A percentile compares a stretch with the other conserved stretches of the same genome.
These are phyloP conservation scores for Smutsia temminckii DNA, from an alignment of 2,797 vertebrate species.

Conservation along the genomic window DNA sequence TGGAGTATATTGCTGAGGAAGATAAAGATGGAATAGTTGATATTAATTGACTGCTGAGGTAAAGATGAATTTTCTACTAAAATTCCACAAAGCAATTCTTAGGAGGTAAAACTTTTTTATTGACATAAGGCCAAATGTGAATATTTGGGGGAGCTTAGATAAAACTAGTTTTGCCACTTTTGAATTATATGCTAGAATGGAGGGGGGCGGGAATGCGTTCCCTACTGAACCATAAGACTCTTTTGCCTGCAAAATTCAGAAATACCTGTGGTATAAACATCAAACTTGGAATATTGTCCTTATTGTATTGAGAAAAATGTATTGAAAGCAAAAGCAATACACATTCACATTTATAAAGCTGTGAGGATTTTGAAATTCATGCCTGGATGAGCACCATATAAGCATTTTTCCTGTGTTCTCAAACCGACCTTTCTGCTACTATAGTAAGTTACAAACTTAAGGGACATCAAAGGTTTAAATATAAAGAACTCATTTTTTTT, in stretches of 20 bases:
- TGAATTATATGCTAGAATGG: constrained; percentile 14
- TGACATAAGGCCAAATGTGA: constrained; percentile 47
- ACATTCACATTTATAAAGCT: constrained; percentile 45
- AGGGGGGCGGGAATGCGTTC: not conserved
- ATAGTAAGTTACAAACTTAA: constrained; percentile 8
- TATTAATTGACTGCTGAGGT: constrained; percentile 17
- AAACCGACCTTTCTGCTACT: not conserved
- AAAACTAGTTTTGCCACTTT: constrained; percentile 44
- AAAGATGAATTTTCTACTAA: constrained; percentile 20
- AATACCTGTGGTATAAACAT: constrained; percentile 51
- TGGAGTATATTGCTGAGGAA: not conserved
- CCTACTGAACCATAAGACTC: not conserved
- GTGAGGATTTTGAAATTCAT: constrained; percentile 42
- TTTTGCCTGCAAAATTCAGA: constrained; percentile 35
- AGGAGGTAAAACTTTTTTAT: constrained; percentile 13
- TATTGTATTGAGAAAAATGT: constrained; percentile 49
- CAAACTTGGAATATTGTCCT: constrained; percentile 16
- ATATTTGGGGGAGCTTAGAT: constrained; percentile 53
- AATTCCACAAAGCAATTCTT: constrained; percentile 40
- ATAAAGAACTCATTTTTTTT: not conserved
- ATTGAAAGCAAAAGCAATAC: constrained; percentile 40
- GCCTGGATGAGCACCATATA: constrained; percentile 11
- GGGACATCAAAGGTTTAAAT: constrained; percentile 1
- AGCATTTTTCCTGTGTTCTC: not conserved
- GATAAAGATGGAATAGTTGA: not conserved